These are phyloP conservation scores for Thyatira batis DNA, from an alignment of 2,888 invertebrate species.

Conservation along the genomic window DNA sequence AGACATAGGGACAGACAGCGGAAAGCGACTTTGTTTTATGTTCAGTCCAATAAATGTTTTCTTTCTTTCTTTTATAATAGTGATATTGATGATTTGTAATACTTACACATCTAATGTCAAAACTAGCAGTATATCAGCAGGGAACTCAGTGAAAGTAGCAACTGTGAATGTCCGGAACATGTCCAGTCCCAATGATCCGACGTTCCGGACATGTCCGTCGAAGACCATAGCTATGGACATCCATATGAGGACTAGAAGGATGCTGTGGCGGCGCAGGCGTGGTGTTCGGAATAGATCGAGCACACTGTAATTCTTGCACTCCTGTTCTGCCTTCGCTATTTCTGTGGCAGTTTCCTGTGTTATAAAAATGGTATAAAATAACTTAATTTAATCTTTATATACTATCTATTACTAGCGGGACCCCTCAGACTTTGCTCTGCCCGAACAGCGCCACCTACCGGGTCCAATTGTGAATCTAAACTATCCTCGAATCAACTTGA, in stretches of 20 bases:
- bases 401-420: too few relatives aligned
- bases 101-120: conserved; percentile 84
- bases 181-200: conserved; percentile 90
- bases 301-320: conserved; percentile 87
- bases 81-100: too few relatives aligned
- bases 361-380: not conserved
- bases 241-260: conserved; percentile 91
- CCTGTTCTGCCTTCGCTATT: conserved; percentile 86
- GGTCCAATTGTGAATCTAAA: too few relatives aligned
- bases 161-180: conserved; percentile 92
- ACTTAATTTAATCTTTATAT: too few relatives aligned
- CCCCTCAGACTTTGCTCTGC: too few relatives aligned
- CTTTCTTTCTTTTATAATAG: not conserved
- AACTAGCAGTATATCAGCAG: conserved; percentile 90
- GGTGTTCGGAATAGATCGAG: conserved; percentile 90
- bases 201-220: conserved; percentile 94
- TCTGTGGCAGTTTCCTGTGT: conserved; percentile 84
- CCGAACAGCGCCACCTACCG: too few relatives aligned
- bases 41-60: not conserved
- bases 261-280: conserved; percentile 86
- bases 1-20: not conserved
- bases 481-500: too few relatives aligned
- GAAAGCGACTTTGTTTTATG: not conserved
- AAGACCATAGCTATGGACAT: conserved; percentile 92
- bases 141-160: conserved; percentile 91